phyloP scores from a whole-genome alignment of 2,797 vertebrate genomes.

The Lepilemur septentrionalis region DNA sequence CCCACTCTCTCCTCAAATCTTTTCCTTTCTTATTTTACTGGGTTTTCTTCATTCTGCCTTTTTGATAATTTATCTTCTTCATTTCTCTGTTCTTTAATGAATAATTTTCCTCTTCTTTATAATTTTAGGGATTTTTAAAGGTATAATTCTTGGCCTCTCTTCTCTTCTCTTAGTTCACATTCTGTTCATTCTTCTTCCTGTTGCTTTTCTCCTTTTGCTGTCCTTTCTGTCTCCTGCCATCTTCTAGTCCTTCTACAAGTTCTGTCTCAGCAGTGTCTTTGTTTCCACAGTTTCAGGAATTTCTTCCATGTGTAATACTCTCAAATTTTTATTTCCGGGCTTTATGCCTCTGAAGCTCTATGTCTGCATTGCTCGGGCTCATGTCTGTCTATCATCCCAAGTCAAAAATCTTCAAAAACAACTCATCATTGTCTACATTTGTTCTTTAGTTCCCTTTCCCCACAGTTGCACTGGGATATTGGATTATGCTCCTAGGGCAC shows the following conservation, averaged over 20 bases:
- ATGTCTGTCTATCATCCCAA: not conserved
- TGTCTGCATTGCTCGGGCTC: not conserved
- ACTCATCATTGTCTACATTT: not conserved
- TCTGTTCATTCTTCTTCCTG: not conserved
- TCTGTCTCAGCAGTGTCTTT: not conserved
- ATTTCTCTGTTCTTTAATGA: not conserved
- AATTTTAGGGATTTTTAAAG: not conserved
- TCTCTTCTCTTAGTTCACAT: not conserved
- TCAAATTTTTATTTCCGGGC: not conserved
- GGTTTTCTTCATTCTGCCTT: not conserved
- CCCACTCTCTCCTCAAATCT: not conserved
- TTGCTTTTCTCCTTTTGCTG: not conserved
- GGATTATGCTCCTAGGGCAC: not conserved
- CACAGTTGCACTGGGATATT: not conserved
- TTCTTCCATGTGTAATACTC: not conserved
- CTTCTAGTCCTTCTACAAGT: not conserved
- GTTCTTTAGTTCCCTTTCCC: not conserved
- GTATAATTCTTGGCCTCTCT: too few relatives aligned
- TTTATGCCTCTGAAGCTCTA: not conserved
- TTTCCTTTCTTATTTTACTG: not conserved
- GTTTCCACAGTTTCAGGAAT: not conserved
- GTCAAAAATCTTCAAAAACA: not conserved
- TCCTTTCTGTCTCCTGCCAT: not conserved
- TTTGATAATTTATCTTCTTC: not conserved
- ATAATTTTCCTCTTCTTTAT: not conserved